Percentiles rank a stretch among this genome's conserved stretches.
Conservation (phyloP, 2,797 vertebrate species). For the Picus viridis region DNA sequence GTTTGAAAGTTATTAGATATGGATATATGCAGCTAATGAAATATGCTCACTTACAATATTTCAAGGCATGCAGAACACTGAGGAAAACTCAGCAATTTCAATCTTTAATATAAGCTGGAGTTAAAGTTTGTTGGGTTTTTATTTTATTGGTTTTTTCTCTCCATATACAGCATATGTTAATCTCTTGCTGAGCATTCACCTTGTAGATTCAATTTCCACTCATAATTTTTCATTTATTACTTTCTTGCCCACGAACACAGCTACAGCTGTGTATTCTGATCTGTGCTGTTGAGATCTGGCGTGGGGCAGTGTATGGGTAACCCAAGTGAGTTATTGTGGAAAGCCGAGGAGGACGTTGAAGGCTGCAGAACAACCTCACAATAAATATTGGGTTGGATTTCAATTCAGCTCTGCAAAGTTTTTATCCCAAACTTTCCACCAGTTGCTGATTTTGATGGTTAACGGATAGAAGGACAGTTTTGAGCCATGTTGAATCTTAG, state of each 20-base stretch:
- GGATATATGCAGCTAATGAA: slow-evolving; percentile 76
- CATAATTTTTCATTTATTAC: slow-evolving; percentile 76
- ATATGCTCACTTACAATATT: slow-evolving; percentile 73
- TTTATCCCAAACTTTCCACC: not conserved
- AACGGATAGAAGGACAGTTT: not conserved
- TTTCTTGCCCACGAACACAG: slow-evolving; percentile 60
- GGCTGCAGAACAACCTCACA: not conserved
- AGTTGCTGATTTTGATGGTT: not conserved
- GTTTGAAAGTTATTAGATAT: slow-evolving; percentile 78
- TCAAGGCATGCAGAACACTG: slow-evolving; percentile 65
- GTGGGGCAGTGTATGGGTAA: not conserved
- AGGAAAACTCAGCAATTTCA: slow-evolving; percentile 72
- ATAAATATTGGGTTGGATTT: not conserved
- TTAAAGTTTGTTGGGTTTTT: slow-evolving; percentile 36
- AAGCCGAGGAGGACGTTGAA: not conserved
- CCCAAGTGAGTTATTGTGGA: slow-evolving; percentile 24
- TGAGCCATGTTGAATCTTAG: not conserved
- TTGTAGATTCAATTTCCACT: slow-evolving; percentile 74
- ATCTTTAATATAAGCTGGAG: slow-evolving; percentile 77
- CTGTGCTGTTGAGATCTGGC: slow-evolving; percentile 8
- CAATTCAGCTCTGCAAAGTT: not conserved
- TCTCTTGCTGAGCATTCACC: slow-evolving; percentile 73
- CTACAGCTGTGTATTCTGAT: slow-evolving; percentile 53
- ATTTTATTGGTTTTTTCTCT: slow-evolving; percentile 3
- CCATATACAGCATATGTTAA: slow-evolving; percentile 75